Base-by-base conservation (phyloP, 2,113 vertebrate genomes). In the Lepisosteus oculatus region DNA sequence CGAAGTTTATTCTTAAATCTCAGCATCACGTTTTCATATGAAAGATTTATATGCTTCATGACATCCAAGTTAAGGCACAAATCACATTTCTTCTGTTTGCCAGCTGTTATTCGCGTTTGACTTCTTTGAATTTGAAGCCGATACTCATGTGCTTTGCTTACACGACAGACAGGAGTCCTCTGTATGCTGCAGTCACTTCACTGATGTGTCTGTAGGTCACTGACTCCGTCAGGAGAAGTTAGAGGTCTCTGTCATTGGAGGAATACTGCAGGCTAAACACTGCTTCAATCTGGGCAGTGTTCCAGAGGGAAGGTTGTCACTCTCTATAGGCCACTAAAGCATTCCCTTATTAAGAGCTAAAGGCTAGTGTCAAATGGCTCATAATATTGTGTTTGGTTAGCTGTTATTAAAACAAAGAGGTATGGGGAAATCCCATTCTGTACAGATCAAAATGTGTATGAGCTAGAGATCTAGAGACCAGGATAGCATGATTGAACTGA, bases 141-240 rank as follows among this genome's bases (percentile, higher is more conserved):
- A 9, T 51, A 51, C 5, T 51, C 9, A 51, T 51, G 47, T 2
- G 47, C 47, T 5, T 51, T 51, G 5, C 5, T 51, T 51, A 51
- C 9, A 51, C 47, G 9, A 9, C 47, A 51, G 5, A 2, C 47
- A 6, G 47, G 47, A 51, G 47, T 51, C 47, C 41, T 55, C 11
- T 15, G 65, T 14, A 47, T 67, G 65, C 65, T 15, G 65, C 44
- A 14, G 44, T 15, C n/a, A 51, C 47, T 6, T 51, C 47, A 5
- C 47, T 51, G 47, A 51, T n/a, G 4, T n/a, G 14, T 44, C 14
- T 5, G 71, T 54, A 47, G 41, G 63, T 56, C 70, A 65, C 41
- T 14, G 62, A 56, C 29, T 56, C 42, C 0, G 62, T 29, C 41
- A 44, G 54, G 71, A 66, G 71, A 72, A 72, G 56, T 44, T 42